A percentile compares a stretch with the other conserved stretches of the same genome.
Evolutionary conservation across 1,140 invertebrate species (phyloP).

Genomic region (Drosophila teissieri): DNA sequence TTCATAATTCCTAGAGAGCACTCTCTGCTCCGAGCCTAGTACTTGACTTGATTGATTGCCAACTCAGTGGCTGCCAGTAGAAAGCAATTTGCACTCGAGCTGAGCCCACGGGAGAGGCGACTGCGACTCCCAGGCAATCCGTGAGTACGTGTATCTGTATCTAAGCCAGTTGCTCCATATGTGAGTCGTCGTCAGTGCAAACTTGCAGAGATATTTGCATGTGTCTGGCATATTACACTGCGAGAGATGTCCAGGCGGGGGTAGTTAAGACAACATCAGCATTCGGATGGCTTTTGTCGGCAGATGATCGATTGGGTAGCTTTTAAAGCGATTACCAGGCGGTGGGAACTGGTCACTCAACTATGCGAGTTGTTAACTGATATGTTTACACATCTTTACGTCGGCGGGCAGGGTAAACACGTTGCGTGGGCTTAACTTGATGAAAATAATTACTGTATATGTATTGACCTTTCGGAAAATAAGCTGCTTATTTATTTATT

Average conservation of each 20-base stretch:
- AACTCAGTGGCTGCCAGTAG: conserved; percentile 60
- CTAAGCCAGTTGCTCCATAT: conserved; percentile 49
- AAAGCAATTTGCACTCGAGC: conserved; percentile 59
- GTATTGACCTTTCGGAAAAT: not conserved
- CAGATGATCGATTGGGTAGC: conserved; percentile 40
- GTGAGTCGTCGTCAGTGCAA: conserved; percentile 41
- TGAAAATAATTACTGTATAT: not conserved
- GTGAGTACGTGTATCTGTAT: conserved; percentile 33
- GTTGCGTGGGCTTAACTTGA: not conserved
- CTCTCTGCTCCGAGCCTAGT: conserved; percentile 22
- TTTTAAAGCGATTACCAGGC: conserved; percentile 24
- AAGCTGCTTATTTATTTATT: too few species aligned
- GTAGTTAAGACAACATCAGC: conserved; percentile 25
- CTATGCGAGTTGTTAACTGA: conserved; percentile 12
- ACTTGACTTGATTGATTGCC: conserved; percentile 78
- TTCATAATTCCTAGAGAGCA: conserved; percentile 65
- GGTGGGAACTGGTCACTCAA: conserved; percentile 25
- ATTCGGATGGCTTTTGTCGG: conserved; percentile 27
- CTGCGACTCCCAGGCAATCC: conserved; percentile 35
- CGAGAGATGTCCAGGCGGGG: not conserved
- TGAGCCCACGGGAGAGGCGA: conserved; percentile 25
- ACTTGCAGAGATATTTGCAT: conserved; percentile 44
- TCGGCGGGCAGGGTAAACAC: not conserved
- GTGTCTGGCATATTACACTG: conserved; percentile 36
- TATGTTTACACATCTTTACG: conserved; percentile 14